Evolutionary conservation across 2,113 vertebrate species (phyloP).

Genomic region (Hippocampus abdominalis): DNA sequence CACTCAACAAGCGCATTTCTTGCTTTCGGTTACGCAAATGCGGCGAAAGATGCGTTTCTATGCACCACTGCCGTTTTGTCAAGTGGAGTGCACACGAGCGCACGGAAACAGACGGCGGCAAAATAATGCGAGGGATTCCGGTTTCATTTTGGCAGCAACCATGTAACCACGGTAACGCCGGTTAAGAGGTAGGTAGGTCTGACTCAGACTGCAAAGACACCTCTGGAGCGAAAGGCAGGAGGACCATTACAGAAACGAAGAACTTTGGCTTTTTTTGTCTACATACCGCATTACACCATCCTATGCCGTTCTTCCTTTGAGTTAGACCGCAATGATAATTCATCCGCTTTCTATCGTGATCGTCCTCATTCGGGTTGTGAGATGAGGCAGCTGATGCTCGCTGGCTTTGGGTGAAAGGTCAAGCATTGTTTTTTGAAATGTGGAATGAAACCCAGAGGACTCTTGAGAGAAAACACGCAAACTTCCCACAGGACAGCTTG

Average conservation of each 20-base stretch:
- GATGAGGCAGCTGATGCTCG: neutral
- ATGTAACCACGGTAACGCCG: constrained; percentile 47
- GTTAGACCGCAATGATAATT: neutral
- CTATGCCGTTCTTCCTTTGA: neutral
- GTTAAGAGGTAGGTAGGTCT: constrained; percentile 29
- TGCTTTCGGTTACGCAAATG: neutral
- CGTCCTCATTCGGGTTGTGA: neutral
- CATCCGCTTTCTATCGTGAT: neutral
- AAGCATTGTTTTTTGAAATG: too few relatives aligned
- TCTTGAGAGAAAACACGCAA: too few relatives aligned
- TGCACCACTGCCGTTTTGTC: neutral
- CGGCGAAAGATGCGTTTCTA: neutral
- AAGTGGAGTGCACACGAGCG: constrained; percentile 35
- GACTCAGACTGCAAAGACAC: constrained; percentile 10
- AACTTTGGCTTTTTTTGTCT: neutral
- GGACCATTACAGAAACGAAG: neutral
- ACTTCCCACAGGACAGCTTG: too few relatives aligned
- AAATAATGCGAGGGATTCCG: constrained; percentile 59
- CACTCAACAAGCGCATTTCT: neutral
- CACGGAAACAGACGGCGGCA: constrained; percentile 18
- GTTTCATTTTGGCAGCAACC: constrained; percentile 49
- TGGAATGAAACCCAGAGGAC: too few relatives aligned
- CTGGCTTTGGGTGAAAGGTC: too few relatives aligned
- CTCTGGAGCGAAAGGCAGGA: neutral
- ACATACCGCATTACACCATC: neutral